phyloP scores from a whole-genome alignment of 2,113 vertebrate genomes.

The Phasianus colchicus region DNA sequence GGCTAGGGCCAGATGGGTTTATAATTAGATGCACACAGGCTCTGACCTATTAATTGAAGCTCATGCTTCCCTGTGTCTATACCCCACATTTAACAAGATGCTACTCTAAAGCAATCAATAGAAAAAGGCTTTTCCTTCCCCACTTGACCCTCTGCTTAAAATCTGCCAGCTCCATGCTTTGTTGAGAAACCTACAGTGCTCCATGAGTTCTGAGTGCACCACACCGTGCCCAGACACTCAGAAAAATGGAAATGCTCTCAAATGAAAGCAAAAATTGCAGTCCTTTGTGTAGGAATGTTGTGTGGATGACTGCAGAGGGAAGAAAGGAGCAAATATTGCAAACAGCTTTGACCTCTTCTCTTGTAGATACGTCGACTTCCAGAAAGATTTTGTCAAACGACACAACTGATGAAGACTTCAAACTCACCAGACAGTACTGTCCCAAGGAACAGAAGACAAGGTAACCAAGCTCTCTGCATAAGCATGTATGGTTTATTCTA shows the following conservation, averaged over 20 bases:
- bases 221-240: background rate
- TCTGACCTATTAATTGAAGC: background rate
- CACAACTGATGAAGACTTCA: background rate
- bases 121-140: background rate
- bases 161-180: background rate
- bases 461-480: rapidly evolving
- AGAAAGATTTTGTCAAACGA: rapidly evolving
- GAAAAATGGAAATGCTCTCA: background rate
- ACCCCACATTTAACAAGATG: background rate
- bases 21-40: background rate
- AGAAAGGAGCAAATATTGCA: background rate
- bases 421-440: background rate
- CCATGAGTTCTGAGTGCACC: background rate
- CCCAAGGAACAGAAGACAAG: background rate
- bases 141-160: rapidly evolving
- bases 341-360: background rate
- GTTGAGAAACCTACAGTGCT: background rate
- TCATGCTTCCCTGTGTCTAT: background rate
- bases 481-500: rapidly evolving
- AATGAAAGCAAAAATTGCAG: background rate
- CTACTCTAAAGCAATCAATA: background rate
- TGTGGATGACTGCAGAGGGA: rapidly evolving
- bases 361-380: background rate
- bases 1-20: conserved; percentile 12
- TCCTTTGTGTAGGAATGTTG: rapidly evolving